These are phyloP conservation scores for Troilus luridus DNA, from an alignment of 2,888 invertebrate genomes.

Conservation along the genomic window DNA sequence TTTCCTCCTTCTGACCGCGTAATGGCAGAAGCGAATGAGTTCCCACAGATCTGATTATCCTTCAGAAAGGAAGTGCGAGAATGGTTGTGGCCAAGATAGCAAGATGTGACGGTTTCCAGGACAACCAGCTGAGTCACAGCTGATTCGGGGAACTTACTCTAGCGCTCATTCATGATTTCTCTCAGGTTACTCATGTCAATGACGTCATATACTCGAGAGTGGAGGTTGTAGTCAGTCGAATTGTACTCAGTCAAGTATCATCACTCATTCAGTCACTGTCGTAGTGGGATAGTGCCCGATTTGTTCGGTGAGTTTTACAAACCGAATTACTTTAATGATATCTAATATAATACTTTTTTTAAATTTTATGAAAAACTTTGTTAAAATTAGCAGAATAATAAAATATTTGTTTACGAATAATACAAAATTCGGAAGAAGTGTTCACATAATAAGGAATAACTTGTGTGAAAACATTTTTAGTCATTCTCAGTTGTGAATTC, in stretches of 20 bases:
- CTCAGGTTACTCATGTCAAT: slow-evolving; percentile 36
- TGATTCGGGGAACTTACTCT: slow-evolving; percentile 16
- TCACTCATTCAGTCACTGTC: background rate
- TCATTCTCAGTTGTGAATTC: too few relatives aligned
- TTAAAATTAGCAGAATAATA: too few relatives aligned
- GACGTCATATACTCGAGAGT: background rate
- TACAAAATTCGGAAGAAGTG: too few relatives aligned
- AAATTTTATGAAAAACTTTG: too few relatives aligned
- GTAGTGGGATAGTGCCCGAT: background rate
- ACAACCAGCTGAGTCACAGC: background rate
- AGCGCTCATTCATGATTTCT: slow-evolving; percentile 41
- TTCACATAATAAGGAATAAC: too few relatives aligned
- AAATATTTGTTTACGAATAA: too few relatives aligned
- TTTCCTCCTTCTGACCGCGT: background rate
- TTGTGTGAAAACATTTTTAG: too few relatives aligned
- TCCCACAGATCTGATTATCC: too few relatives aligned
- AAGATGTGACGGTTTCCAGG: slow-evolving; percentile 32
- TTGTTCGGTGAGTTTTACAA: background rate
- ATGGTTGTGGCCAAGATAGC: background rate
- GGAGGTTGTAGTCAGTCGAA: background rate
- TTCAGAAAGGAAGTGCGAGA: background rate
- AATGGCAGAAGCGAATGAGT: too few relatives aligned
- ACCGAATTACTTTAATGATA: too few relatives aligned
- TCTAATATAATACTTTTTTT: too few relatives aligned
- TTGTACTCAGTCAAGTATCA: too few relatives aligned